Percentiles rank a stretch among this genome's conserved stretches.
phyloP scores from a whole-genome alignment of 2,888 invertebrate genomes.

The Rotaria magnacalcarata region DNA sequence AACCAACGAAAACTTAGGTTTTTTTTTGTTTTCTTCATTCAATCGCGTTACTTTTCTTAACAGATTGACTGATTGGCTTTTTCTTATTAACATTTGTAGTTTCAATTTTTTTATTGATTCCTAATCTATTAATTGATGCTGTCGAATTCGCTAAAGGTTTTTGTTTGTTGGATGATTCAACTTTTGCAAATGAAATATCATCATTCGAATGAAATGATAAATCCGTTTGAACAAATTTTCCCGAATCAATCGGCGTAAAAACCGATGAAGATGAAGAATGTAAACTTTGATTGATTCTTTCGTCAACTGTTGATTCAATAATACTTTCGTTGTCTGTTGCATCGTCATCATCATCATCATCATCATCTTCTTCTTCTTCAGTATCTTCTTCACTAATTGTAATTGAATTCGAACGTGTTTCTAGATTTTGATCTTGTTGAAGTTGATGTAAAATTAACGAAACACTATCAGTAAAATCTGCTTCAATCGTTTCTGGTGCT shows the following conservation, averaged over 20 bases:
- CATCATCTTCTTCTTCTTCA: not conserved
- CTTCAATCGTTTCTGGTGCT: not conserved
- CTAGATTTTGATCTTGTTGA: not conserved
- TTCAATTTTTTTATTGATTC: not conserved
- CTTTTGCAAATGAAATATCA: not conserved
- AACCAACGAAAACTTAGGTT: not conserved
- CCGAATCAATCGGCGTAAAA: not conserved
- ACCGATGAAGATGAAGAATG: not conserved
- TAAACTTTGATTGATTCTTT: not conserved
- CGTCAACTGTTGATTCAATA: not conserved
- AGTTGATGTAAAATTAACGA: conserved; percentile 17
- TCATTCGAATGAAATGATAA: not conserved
- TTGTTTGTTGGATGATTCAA: not conserved
- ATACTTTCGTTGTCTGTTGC: not conserved
- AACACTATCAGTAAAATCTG: conserved; percentile 2
- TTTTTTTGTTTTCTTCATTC: not conserved
- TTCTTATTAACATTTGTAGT: not conserved
- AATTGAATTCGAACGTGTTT: not conserved
- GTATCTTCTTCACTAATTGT: conserved; percentile 12
- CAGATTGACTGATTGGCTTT: not conserved
- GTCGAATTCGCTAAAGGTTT: no score
- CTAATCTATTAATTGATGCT: not conserved
- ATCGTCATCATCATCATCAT: not conserved
- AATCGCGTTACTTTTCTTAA: not conserved
- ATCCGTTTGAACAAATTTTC: conserved; percentile 20